These are phyloP conservation scores for Pogoniulus pusillus DNA, from an alignment of 2,797 vertebrate genomes.

Conservation along the genomic window DNA sequence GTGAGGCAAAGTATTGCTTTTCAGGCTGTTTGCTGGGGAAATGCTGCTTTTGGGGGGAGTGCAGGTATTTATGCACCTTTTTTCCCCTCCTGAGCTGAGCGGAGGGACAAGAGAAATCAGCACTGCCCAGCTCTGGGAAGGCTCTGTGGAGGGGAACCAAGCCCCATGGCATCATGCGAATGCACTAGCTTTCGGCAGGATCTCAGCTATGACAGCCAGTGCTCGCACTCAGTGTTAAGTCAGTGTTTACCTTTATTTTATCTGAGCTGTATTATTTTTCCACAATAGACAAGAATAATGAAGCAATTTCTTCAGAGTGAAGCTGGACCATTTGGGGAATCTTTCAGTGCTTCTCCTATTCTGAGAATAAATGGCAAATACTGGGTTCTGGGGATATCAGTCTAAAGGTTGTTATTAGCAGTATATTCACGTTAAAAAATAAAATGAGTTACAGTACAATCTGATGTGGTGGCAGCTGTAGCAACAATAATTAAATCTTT, in stretches of 20 bases:
- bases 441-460: not conserved
- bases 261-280: not conserved
- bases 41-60: not conserved
- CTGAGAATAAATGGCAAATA: not conserved
- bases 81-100: not conserved
- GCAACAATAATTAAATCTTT: not conserved
- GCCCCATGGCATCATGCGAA: not conserved
- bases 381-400: not conserved
- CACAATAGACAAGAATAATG: not conserved
- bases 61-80: not conserved
- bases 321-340: not conserved
- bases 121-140: not conserved
- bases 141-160: not conserved
- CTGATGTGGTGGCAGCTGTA: not conserved
- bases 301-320: not conserved
- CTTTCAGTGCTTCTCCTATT: not conserved
- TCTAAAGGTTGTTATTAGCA: not conserved
- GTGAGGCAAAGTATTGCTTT: not conserved
- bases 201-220: not conserved
- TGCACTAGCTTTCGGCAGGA: not conserved
- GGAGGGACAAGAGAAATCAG: not conserved
- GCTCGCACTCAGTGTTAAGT: not conserved
- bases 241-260: not conserved
- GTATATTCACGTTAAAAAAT: not conserved
- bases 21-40: not conserved